Evolutionary conservation across 2,797 vertebrate species (phyloP).

Genomic region (Thunnus albacares): DNA sequence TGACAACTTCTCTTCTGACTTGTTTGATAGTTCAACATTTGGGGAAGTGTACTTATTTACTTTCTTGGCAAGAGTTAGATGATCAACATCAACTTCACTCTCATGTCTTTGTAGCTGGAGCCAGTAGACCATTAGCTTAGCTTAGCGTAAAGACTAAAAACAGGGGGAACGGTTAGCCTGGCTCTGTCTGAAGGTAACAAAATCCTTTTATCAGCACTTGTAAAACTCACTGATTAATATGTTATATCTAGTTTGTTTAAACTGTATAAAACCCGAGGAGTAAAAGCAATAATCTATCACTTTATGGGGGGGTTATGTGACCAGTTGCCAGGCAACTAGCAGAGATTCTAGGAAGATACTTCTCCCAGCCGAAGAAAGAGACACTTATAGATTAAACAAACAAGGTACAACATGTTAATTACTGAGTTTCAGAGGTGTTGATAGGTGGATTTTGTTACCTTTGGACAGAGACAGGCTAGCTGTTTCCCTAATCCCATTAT

Average conservation of each 20-base stretch:
- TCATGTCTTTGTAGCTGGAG: not conserved
- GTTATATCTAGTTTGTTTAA: not conserved
- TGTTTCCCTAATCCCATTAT: not conserved
- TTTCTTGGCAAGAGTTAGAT: not conserved
- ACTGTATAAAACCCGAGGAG: not conserved
- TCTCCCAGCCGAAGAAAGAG: not conserved
- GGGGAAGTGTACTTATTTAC: not conserved
- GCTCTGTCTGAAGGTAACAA: not conserved
- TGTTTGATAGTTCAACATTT: not conserved
- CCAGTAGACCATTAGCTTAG: not conserved
- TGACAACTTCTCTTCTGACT: conserved; percentile 8
- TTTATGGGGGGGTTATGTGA: conserved; percentile 3
- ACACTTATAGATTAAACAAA: not conserved
- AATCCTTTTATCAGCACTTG: not conserved
- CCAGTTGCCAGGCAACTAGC: conserved; percentile 28
- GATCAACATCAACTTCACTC: not conserved
- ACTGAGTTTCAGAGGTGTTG: not conserved
- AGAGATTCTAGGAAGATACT: conserved; percentile 1
- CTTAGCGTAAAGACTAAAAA: not conserved
- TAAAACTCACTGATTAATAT: not conserved
- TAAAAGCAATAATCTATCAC: conserved; percentile 2
- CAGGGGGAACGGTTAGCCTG: not conserved
- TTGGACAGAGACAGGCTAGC: not conserved
- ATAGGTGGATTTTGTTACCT: not conserved
- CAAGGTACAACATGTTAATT: not conserved